phyloP scores from a whole-genome alignment of 1,140 invertebrate species.

The Pseudobourletiella spinata region DNA sequence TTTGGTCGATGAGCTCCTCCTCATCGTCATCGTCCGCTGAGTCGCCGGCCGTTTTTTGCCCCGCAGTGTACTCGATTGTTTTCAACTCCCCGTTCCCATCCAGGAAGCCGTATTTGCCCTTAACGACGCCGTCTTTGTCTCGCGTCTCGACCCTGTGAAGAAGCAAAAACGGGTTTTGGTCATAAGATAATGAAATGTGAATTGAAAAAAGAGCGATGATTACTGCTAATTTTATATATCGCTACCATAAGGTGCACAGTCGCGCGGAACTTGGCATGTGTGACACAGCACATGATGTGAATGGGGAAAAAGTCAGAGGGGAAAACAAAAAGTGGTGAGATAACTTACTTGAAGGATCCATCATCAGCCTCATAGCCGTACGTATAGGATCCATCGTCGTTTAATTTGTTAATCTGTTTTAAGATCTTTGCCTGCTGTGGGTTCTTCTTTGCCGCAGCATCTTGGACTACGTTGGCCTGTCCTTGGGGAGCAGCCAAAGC shows the following conservation, averaged over 20 bases:
- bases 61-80: slow-evolving; percentile 62
- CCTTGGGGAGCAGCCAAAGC: neutral
- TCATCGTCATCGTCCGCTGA: too few relatives aligned
- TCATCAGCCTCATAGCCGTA: slow-evolving; percentile 61
- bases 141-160: slow-evolving; percentile 70
- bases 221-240: neutral
- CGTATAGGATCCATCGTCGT: slow-evolving; percentile 62
- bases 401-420: slow-evolving; percentile 69
- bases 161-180: neutral
- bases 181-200: neutral
- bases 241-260: neutral
- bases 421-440: slow-evolving; percentile 52
- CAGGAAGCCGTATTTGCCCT: slow-evolving; percentile 76
- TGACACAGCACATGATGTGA: neutral
- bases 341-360: slow-evolving; percentile 27
- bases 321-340: too few relatives aligned
- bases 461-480: neutral
- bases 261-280: neutral
- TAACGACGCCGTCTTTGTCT: slow-evolving; percentile 68
- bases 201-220: neutral
- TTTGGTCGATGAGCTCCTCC: slow-evolving; percentile 1
- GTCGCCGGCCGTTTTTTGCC: slow-evolving; percentile 36
- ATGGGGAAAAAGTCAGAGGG: too few relatives aligned
- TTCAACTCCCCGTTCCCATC: slow-evolving; percentile 67
- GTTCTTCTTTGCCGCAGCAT: slow-evolving; percentile 2